Evolutionary conservation across 2,113 vertebrate genomes (phyloP), one percentile per base, ranked within the genome.

Genomic region (Manacus vitellinus): DNA sequence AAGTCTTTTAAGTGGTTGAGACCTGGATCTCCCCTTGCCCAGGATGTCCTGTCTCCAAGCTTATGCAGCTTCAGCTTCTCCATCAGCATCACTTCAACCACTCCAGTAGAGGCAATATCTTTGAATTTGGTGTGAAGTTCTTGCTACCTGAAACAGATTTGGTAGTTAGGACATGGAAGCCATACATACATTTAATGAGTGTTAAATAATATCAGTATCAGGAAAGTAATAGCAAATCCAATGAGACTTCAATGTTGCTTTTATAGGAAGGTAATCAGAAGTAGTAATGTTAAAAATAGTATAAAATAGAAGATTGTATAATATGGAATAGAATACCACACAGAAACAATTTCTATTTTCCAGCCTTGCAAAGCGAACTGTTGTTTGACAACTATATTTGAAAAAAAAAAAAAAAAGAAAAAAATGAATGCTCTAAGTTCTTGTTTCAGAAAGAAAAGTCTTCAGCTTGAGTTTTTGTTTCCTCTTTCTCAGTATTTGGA

Each of bases 401-500:
- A 1, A n/a, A 66, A 71, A 71, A 51, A 31, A 10, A 62, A 49
- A 81, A 58, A 47, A n/a, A 10, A 39, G 14, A 25, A 22, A n/a
- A 30, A 65, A 68, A 65, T 39, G 33, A 58, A 51, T 47, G 51
- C 41, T 92, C 19, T 33, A 52, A 44, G 1, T 75, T 74, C 39
- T 71, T 91, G 21, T 91, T 96, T 95, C 75, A 37, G 25, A 70
- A 76, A 49, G 11, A 83, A 70, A 91, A 46, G 76, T 91, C 56
- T 96, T 88, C 93, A 95, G 85, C 89, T 96, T 95, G 89, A 75
- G 46, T 56, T 81, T 95, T 56, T 90, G 65, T 97, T 96, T 63
- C 71, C 24, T 85, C 51, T 93, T 97, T 94, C 94, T 88, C 96
- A 99, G 99, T 99, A 99, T 98, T 98, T 99, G 98, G 99, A 99